Base-by-base conservation (phyloP, 2,797 vertebrate species). In the Cossypha dichroa region DNA sequence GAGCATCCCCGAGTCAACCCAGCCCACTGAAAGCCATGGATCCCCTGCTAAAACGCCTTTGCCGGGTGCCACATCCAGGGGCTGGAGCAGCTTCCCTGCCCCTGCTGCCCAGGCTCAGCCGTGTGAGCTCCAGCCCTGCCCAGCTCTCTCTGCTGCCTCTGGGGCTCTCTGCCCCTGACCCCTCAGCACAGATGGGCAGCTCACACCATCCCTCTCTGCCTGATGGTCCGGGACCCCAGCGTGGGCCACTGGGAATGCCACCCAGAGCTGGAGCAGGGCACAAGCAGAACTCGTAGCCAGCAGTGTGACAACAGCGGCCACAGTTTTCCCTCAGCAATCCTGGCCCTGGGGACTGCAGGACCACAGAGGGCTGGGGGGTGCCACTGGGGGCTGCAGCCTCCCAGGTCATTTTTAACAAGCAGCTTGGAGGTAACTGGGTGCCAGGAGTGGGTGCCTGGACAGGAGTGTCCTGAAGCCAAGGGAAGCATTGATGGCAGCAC, bases 401-500 rank as follows among this genome's bases (percentile, higher is more conserved):
- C 75, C 3, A 2, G 34, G 0, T n/a, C n/a, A 5, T 23, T 54
- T 40, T 26, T 20, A 70, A 31, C 11, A 26, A 26, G 40, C 8
- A 6, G 29, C 54, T 22, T n/a, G 23, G 46, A 64, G 43, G 23
- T 23, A 25, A 45, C 22, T 5, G 33, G 22, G 56, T 41, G 52
- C 43, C 46, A 67, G 19, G 19, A 41, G 55, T 3, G 54, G 54
- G 33, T 2, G 15, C 29, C 43, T 2, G 11, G 31, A 28, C 14
- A 26, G 45, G 33, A 56, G 14, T 3, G 3, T 3, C 81, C 19
- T 4, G 23, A 41, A 60, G 48, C 13, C 72, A 33, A 33, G 0
- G 4, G 82, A 1, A 83, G 17, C 49, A 51, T 0, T 0, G 13
- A 23, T 13, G 2, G 15, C 58, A 38, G 75, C 2, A 2, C 0